Evolutionary conservation across 2,113 vertebrate species (phyloP).

Genomic region (Odobenus rosmarus): DNA sequence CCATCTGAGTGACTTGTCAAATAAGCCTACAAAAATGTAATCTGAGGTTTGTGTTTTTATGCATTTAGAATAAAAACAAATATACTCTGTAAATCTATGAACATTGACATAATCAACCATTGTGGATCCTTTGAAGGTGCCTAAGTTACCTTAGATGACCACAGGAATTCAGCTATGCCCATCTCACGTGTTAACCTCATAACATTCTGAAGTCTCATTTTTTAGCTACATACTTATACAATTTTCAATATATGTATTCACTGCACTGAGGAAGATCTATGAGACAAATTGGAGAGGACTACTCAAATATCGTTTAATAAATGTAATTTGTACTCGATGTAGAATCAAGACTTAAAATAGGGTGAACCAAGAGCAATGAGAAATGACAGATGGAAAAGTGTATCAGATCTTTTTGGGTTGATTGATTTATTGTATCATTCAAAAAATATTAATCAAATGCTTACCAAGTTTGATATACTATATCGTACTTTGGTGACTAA

Average conservation of each 20-base stretch:
- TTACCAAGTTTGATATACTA: constrained; percentile 3
- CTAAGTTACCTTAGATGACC: background rate
- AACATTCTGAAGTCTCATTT: background rate
- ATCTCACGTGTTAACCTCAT: background rate
- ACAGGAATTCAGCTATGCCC: background rate
- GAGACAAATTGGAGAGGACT: background rate
- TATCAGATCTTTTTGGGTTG: background rate
- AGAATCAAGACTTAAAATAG: background rate
- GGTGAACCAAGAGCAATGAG: background rate
- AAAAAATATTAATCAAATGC: background rate
- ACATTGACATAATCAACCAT: background rate
- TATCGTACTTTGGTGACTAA: background rate
- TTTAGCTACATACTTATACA: background rate
- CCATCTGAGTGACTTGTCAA: background rate
- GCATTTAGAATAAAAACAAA: constrained; percentile 11
- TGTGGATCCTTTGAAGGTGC: background rate
- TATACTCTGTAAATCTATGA: background rate
- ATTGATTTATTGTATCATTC: background rate
- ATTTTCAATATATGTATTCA: constrained; percentile 22
- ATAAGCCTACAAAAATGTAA: background rate
- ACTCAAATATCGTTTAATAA: background rate
- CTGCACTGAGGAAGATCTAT: background rate
- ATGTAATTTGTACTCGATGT: background rate
- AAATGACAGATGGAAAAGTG: background rate
- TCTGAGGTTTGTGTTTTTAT: background rate